phyloP scores from a whole-genome alignment of 2,888 invertebrate genomes.

The Cynaeus angustus region DNA sequence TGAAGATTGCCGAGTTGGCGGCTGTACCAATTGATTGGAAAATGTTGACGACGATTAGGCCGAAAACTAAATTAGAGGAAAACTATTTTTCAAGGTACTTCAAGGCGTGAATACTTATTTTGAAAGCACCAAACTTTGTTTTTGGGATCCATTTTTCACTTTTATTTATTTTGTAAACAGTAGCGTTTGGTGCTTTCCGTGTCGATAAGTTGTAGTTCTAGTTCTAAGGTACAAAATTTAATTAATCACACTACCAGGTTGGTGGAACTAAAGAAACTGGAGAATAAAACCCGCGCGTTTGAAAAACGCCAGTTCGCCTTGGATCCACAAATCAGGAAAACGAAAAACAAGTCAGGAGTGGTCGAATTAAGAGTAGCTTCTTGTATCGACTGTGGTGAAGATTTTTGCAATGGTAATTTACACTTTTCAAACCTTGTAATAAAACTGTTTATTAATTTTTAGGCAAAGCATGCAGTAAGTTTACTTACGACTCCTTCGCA shows the following conservation, averaged over 20 bases:
- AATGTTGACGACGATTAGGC: slow-evolving; percentile 91
- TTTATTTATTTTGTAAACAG: too few relatives aligned
- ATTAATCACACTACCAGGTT: too few relatives aligned
- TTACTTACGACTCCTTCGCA: slow-evolving; percentile 75
- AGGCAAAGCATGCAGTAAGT: slow-evolving; percentile 74
- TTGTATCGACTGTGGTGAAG: slow-evolving; percentile 89
- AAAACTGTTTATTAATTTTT: slow-evolving; percentile 1
- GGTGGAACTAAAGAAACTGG: slow-evolving; percentile 87
- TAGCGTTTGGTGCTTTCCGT: slow-evolving; percentile 59
- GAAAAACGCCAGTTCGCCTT: slow-evolving; percentile 81
- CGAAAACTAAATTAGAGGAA: slow-evolving; percentile 88
- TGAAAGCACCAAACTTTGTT: slow-evolving; percentile 3
- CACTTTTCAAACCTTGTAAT: neutral
- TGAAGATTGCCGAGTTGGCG: slow-evolving; percentile 85
- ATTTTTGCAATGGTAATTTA: slow-evolving; percentile 84
- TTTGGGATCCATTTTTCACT: too few relatives aligned
- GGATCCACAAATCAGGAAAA: slow-evolving; percentile 81
- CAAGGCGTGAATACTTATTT: neutral
- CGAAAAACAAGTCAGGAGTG: slow-evolving; percentile 89
- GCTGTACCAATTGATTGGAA: slow-evolving; percentile 93
- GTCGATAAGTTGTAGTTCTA: too few relatives aligned
- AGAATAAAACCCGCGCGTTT: slow-evolving; percentile 80
- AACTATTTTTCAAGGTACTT: slow-evolving; percentile 86
- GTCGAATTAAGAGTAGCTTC: slow-evolving; percentile 84
- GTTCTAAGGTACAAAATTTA: too few relatives aligned